A percentile compares a stretch with the other conserved stretches of the same genome.
phyloP scores from a whole-genome alignment of 2,113 vertebrate genomes.

The Pterophyllum scalare region DNA sequence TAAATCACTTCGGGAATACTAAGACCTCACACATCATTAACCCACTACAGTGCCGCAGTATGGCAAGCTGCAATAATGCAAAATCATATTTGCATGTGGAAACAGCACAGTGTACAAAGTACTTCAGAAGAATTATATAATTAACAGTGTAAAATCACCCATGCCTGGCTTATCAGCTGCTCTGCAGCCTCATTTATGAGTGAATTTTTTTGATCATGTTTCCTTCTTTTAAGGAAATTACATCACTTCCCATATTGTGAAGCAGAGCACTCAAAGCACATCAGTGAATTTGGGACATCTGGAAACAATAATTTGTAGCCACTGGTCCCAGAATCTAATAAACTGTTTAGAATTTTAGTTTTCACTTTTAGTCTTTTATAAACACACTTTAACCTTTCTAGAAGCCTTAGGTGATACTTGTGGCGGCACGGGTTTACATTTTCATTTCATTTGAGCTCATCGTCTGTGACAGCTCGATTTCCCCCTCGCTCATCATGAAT shows the following conservation, averaged over 20 bases:
- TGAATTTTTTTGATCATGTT: neutral
- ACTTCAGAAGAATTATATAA: neutral
- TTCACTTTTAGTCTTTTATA: neutral
- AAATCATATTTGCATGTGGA: neutral
- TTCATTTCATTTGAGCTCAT: neutral
- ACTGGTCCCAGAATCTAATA: neutral
- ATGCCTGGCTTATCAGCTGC: neutral
- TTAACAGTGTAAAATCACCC: neutral
- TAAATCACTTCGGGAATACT: neutral
- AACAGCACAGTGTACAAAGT: neutral
- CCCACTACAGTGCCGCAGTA: neutral
- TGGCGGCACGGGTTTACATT: neutral
- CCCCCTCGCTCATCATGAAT: neutral
- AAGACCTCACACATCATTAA: neutral
- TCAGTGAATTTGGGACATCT: too few species aligned
- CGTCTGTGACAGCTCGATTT: neutral
- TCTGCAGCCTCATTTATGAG: neutral
- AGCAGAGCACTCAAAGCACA: fast-evolving
- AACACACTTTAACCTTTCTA: neutral
- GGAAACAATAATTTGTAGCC: too few species aligned
- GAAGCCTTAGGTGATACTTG: neutral
- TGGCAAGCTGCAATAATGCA: too few species aligned
- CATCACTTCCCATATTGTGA: neutral
- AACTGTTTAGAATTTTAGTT: neutral
- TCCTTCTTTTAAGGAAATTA: neutral